Conservation (phyloP, 2,113 vertebrate genomes). For the Ramphastos sulfuratus region DNA sequence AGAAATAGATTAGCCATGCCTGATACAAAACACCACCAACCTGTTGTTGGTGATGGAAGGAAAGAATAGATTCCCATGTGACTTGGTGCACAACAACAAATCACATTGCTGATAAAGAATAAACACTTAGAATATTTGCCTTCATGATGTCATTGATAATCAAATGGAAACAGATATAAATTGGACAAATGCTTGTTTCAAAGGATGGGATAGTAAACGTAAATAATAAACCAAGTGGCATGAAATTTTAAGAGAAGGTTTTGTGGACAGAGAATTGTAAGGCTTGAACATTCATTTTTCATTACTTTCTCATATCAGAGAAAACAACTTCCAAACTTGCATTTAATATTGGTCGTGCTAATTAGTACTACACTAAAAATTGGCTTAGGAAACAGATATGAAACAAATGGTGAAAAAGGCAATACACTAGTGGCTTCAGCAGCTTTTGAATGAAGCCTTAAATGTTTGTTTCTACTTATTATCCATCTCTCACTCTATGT, state of each 20-base stretch:
- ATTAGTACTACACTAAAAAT: constrained; percentile 23
- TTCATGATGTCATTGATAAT: not conserved
- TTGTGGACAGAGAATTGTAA: not conserved
- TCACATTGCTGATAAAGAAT: not conserved
- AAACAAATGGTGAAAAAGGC: not conserved
- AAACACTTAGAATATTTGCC: not conserved
- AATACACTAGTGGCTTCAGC: not conserved
- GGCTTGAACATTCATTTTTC: not conserved
- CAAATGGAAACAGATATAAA: not conserved
- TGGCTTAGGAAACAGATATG: not conserved
- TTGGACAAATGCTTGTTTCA: not conserved
- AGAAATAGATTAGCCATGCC: not conserved
- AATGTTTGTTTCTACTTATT: not conserved
- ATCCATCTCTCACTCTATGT: not conserved
- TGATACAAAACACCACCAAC: not conserved
- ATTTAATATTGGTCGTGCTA: not conserved
- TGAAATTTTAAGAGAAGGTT: not conserved
- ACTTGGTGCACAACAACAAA: not conserved
- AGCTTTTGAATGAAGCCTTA: not conserved
- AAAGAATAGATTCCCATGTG: not conserved
- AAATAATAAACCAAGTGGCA: not conserved
- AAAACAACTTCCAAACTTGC: not conserved
- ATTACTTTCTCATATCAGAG: not conserved
- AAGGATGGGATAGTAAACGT: not conserved
- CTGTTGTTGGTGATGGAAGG: not conserved